Base-by-base conservation (phyloP, 1,140 invertebrate genomes). In the Trachelipus rathkii region DNA sequence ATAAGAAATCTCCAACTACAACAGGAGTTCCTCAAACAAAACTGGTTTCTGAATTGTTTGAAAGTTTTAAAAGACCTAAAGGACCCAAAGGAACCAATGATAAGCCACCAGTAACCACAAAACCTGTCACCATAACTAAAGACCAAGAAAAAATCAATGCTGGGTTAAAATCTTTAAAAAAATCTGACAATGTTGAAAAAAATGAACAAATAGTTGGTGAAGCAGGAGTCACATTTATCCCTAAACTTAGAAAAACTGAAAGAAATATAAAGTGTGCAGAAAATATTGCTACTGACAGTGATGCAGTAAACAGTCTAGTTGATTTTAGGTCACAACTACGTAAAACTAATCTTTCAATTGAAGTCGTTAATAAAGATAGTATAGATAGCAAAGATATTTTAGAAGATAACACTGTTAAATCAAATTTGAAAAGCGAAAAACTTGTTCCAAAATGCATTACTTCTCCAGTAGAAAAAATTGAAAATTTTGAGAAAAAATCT, bases 311-410 rank as follows among this genome's bases (percentile, higher is more conserved):
- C 23, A 82, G 79, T 71, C 86, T 87, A 10, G 85, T 84, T 76
- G 93, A 95, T 84, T 92, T 95, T 77, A 94, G 95, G 83, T 91
- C 93, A 0, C 88, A 92, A 77, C 84, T 95, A 81, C 89, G 93
- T 83, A 94, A 94, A 87, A 92, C 94, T 0, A 92, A 93, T 66
- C 67, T 79, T 23, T 53, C 71, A 15, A 77, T 72, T 24, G 75
- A 79, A 33, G 45, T 53, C 9, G 60, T 45, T 69, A 73, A 60
- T 10, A 68, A 76, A 60, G 50, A 60, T 13, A 19, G 4, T 60
- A 60, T 19, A 60, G 50, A 60, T 19, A 4, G 11, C 19, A 19
- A 15, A 15, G 50, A 60, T 15, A 13, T 19, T 60, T 60, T 19
- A 60, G 19, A 13, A 15, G 50, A 60, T 15, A 60, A 60, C 50